Evolutionary conservation across 2,888 invertebrate species (phyloP), one percentile per base, ranked within the genome.

Genomic region (Harpagoxenus sublaevis): DNA sequence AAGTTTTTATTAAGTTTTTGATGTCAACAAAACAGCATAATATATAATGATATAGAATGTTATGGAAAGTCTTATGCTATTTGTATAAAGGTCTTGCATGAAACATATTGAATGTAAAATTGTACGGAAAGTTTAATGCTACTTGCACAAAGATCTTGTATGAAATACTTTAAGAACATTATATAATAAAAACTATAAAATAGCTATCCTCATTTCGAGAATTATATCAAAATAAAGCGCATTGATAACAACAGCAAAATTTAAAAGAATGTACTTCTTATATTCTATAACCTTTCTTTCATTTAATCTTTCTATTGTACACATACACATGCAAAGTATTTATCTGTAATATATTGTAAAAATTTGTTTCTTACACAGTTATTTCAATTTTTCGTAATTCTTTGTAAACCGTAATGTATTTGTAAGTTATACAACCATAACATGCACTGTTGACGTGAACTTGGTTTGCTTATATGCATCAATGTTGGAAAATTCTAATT

Each of bases 401-500:
- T 65, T 28, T 66, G 12, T 6, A 23, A 62, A 62, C 28, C 8
- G 3, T 62, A 2, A 42, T 65, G 5, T 65, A 65, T 42, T 65
- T 12, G 2, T 42, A 68, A 8, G 28, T 5, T 35, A 35, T 35
- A 35, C 35, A 35, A 55, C 5, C 42, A 42, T 55, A 71, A 57
- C 5, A 10, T 12, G 10, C 8, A 55, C 2, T 9, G 51, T 42
- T 8, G 55, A 55, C 18, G 28, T 42, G 18, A 55, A 73, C n/a
- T n/a, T n/a, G n/a, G 12, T 18, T 42, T 73, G 23, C 1, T 57
- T 42, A 18, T 28, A 42, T 18, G 18, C 9, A 55, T 55, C 4
- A 73, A 57, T 73, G 3, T 15, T 57, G 42, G 8, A 57, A 73
- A 73, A 57, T 45, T 74, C 23, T 71, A 55, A 55, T 55, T 55